Evolutionary conservation across 1,140 invertebrate genomes (phyloP).

Genomic region (Leptoteleia sp.): DNA sequence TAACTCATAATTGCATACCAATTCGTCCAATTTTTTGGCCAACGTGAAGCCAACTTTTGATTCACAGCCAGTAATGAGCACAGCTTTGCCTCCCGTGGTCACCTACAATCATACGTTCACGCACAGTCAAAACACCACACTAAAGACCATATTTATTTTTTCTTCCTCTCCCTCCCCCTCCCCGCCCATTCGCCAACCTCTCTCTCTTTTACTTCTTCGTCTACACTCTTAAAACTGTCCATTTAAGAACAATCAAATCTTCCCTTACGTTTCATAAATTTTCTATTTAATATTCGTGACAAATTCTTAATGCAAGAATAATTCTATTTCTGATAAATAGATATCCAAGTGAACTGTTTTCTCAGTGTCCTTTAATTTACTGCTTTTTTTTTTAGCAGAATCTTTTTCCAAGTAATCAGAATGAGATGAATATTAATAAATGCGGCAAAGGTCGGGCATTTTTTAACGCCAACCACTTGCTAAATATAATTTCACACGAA

Average conservation of each 20-base stretch:
- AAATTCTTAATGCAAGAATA: too few species aligned
- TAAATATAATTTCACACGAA: slow-evolving; percentile 11
- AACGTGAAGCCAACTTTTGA: slow-evolving; percentile 88
- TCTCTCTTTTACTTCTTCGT: too few species aligned
- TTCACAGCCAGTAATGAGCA: slow-evolving; percentile 93
- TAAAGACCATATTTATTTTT: background rate
- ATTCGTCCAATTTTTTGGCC: slow-evolving; percentile 88
- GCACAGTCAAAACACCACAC: slow-evolving; percentile 1
- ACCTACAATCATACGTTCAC: slow-evolving; percentile 81
- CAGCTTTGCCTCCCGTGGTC: slow-evolving; percentile 88
- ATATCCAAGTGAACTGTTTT: too few species aligned
- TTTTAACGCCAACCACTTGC: background rate
- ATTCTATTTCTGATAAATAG: too few species aligned
- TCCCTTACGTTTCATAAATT: too few species aligned
- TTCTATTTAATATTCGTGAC: too few species aligned
- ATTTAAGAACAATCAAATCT: too few species aligned
- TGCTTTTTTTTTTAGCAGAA: too few species aligned
- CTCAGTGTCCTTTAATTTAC: too few species aligned
- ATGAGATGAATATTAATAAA: background rate
- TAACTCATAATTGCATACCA: slow-evolving; percentile 77
- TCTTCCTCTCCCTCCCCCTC: too few species aligned
- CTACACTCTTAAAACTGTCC: too few species aligned
- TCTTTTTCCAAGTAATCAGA: slow-evolving; percentile 1
- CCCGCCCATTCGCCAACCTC: too few species aligned
- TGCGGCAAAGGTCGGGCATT: background rate